Conservation (phyloP, 2,888 invertebrate species). For the Hypomecis punctinalis region DNA sequence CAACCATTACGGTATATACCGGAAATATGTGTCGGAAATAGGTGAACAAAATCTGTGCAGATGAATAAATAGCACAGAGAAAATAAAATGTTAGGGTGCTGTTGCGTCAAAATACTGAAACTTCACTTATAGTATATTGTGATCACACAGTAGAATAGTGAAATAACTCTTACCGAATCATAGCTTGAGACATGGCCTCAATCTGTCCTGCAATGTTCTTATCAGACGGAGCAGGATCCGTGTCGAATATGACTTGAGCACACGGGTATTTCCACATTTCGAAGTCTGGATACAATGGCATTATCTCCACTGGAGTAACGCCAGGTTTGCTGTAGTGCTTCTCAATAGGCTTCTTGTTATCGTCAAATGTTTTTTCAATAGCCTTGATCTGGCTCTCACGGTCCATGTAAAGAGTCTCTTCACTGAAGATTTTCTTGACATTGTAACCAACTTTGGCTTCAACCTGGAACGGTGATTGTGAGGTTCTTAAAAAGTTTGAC, state of each 20-base stretch:
- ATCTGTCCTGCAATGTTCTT: slow-evolving; percentile 94
- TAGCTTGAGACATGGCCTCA: slow-evolving; percentile 99
- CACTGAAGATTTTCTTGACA: slow-evolving; percentile 96
- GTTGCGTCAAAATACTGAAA: too few species aligned
- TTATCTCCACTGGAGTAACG: slow-evolving; percentile 93
- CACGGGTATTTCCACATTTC: slow-evolving; percentile 99
- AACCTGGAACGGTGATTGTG: slow-evolving; percentile 78
- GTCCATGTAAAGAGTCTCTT: slow-evolving; percentile 97
- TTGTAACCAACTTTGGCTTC: slow-evolving; percentile 99
- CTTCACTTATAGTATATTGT: too few species aligned
- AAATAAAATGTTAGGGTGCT: too few species aligned
- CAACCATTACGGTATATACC: too few species aligned
- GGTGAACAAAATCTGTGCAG: too few species aligned
- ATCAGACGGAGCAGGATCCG: slow-evolving; percentile 97
- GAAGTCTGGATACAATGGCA: slow-evolving; percentile 97
- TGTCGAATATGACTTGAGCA: slow-evolving; percentile 99
- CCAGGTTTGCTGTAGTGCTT: slow-evolving; percentile 99
- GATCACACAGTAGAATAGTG: slow-evolving; percentile 37
- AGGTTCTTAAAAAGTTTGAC: not conserved
- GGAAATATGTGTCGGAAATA: too few species aligned
- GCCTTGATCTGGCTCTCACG: slow-evolving; percentile 98
- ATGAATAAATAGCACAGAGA: too few species aligned
- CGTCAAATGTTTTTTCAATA: slow-evolving; percentile 98
- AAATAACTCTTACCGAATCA: slow-evolving; percentile 91
- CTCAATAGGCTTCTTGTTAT: slow-evolving; percentile 92